Base-by-base conservation (phyloP, 2,888 invertebrate species). In the Drosophila sordidula region DNA sequence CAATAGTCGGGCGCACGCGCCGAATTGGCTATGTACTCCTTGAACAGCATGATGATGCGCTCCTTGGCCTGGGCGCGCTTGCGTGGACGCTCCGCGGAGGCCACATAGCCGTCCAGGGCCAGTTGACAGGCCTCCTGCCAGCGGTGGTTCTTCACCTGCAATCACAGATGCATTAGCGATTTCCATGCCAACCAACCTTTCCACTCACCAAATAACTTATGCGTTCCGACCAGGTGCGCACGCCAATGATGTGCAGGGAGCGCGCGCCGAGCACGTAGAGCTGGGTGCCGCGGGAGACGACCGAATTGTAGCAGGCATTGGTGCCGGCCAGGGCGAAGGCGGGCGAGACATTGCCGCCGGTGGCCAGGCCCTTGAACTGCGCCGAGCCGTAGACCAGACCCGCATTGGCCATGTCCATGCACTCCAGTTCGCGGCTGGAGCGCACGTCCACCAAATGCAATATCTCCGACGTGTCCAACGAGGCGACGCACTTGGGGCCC, bases 391-490 rank as follows among this genome's bases (percentile, higher is more conserved):
- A 98, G 0, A 97, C 96, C 41, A 98, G 94, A 41, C 96, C 95
- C 14, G 97, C 96, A 87, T 94, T 94, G 34, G 96, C 95, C 76
- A 98, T 93, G 91, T 98, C 97, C 73, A 97, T 93, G 25, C 95
- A 94, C 92, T 97, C 97, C 18, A 97, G 93, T 91, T 98, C 97
- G 79, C 97, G 96, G 88, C 97, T 97, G 0, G 95, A 95, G 70
- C 97, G 95, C 1, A 98, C 98, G 90, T 99, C 99, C 89, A 98
- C 94, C 47, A 99, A 93, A 91, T 97, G 96, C 62, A 98, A 92
- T 78, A 96, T 96, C 92, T 99, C 99, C 6, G 92, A 81, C 0
- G 95, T 95, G 92, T 99, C 98, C 72, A 99, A 93, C 61, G 97
- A 94, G 0, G 97, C 97, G 38, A 99, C 93, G 56, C 96, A 97